Base-by-base conservation (phyloP, 2,797 vertebrate species). In the Anableps anableps region DNA sequence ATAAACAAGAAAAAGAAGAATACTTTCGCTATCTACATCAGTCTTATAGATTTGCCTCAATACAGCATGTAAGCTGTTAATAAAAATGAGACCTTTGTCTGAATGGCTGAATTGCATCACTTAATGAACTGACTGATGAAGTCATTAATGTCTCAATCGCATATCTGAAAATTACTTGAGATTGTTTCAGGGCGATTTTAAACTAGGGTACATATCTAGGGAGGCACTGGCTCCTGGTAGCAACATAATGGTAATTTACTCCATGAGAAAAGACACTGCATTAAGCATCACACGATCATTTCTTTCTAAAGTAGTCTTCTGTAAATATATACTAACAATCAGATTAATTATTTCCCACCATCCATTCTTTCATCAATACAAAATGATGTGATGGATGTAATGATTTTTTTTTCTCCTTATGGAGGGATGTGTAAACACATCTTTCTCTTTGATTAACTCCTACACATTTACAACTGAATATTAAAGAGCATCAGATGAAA, bases 251-350 rank as follows among this genome's bases (percentile, higher is more conserved):
- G 23, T 55, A 5, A 58, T 94, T 91, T 89, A 85, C 74, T 85
- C 77, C 77, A 82, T 75, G 68, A 85, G 84, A 91, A 86, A 83
- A 92, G 89, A 90, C 93, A 90, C 80, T 75, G 80, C 77, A 81
- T 43, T 60, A 23, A 74, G 74, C 84, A 76, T 85, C 77, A 76
- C 74, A 82, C 72, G 66, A 80, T 71, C 1, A 75, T 41, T 76
- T 34, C 58, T 62, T 29, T 19, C 0, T 5, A 43, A 21, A 41
- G 4, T 45, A 29, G 23, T 71, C 21, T 70, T n/a, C 13, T 70
- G 66, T 45, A 70, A 70, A 45, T 43, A 47, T 47, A 16, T 45
- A n/a, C 21, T 43, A 23, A 16, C 6, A 47, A 19, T 71, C 29
- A 29, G 13, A 47, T 71, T 47, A 3, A 47, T 45, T 29, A 29